phyloP scores from a whole-genome alignment of 1,140 invertebrate genomes.

The Atta texana region DNA sequence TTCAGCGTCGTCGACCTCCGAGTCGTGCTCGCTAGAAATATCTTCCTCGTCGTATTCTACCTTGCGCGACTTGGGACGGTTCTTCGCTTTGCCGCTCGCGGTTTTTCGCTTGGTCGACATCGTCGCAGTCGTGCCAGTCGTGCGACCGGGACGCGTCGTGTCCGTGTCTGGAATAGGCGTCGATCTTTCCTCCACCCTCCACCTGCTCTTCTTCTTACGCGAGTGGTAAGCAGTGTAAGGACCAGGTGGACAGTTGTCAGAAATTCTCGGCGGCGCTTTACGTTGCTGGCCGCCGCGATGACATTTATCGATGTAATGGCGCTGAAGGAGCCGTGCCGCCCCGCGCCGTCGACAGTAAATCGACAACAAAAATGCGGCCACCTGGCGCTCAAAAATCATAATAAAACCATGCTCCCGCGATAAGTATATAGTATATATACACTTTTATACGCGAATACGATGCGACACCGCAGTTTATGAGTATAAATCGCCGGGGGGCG shows the following conservation, averaged over 20 bases:
- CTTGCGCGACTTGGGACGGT: slow-evolving; percentile 81
- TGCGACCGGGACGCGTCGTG: slow-evolving; percentile 10
- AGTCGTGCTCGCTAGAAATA: slow-evolving; percentile 85
- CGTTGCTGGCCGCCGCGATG: slow-evolving; percentile 48
- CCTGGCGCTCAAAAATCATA: slow-evolving; percentile 82
- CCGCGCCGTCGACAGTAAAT: slow-evolving; percentile 57
- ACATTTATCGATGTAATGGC: slow-evolving; percentile 81
- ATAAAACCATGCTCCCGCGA: slow-evolving; percentile 80
- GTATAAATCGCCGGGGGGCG: slow-evolving; percentile 71
- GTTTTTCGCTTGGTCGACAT: slow-evolving; percentile 83
- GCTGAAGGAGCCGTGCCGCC: slow-evolving; percentile 59
- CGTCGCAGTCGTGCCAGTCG: not conserved
- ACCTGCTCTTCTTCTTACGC: not conserved
- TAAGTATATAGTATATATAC: slow-evolving; percentile 68
- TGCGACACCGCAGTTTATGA: slow-evolving; percentile 74
- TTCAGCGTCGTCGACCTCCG: slow-evolving; percentile 83
- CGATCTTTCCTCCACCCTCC: not conserved
- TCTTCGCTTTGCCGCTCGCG: slow-evolving; percentile 76
- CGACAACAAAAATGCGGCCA: slow-evolving; percentile 78
- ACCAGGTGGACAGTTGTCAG: not conserved
- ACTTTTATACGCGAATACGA: slow-evolving; percentile 26
- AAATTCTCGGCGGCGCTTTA: slow-evolving; percentile 2
- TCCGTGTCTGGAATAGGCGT: not conserved
- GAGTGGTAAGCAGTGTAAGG: not conserved
- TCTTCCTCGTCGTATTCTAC: slow-evolving; percentile 85